These are phyloP conservation scores for Meleagris gallopavo DNA, from an alignment of 2,113 vertebrate genomes.

Conservation along the genomic window DNA sequence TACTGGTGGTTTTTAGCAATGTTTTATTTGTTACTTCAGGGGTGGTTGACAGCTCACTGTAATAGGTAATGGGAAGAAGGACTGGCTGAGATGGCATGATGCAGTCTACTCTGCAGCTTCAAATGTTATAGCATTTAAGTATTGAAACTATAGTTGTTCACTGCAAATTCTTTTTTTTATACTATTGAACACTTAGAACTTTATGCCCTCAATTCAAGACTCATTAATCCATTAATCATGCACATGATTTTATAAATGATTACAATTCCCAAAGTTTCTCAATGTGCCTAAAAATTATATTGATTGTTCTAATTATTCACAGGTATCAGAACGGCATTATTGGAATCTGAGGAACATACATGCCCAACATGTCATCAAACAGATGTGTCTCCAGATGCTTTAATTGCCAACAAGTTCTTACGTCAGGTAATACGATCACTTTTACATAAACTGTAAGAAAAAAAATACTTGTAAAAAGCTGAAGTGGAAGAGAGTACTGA, in stretches of 20 bases:
- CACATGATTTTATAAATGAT: neutral
- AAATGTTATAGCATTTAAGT: rapidly evolving
- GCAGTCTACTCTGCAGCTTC: neutral
- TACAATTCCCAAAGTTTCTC: neutral
- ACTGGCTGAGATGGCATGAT: neutral
- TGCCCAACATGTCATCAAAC: slow-evolving; percentile 93
- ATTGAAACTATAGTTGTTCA: neutral
- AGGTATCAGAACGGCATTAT: slow-evolving; percentile 94
- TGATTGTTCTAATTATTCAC: neutral
- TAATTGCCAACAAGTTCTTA: slow-evolving; percentile 97
- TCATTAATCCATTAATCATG: rapidly evolving
- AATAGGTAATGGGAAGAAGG: neutral
- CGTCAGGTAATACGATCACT: slow-evolving; percentile 84
- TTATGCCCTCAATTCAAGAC: neutral
- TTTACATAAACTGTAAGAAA: neutral
- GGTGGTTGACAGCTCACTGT: neutral
- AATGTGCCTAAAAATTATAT: neutral
- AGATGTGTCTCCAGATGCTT: slow-evolving; percentile 92
- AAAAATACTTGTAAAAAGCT: neutral
- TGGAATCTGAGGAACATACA: slow-evolving; percentile 93
- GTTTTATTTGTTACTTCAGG: neutral
- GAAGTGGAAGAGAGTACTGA: neutral
- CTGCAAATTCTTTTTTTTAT: neutral
- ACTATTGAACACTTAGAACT: neutral
- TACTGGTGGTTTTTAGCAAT: neutral